Evolutionary conservation across 1,140 invertebrate species (phyloP), one percentile per base, ranked within the genome.

Genomic region (Planococcus citri): DNA sequence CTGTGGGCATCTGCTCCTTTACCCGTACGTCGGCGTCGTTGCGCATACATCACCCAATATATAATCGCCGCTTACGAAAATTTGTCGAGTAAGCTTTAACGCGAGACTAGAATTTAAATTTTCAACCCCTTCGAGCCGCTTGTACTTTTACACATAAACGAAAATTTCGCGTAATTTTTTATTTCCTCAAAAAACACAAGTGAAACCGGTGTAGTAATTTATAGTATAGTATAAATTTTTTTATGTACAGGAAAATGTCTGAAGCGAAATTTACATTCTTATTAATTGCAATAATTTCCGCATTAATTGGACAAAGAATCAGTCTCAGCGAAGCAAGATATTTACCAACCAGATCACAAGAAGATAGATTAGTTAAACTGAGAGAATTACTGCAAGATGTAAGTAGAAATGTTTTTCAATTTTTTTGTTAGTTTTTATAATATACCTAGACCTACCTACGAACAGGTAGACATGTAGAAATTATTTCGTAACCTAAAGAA

Each of bases 361-460:
- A 78, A 61, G 77, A 78, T 68, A 73, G 76, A 14, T 71, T 78
- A 60, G 75, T 76, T 27, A 69, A 75, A 71, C 74, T 78, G 20
- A 71, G 76, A 33, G 77, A 78, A 58, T 72, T 78, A 58, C 72
- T 78, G 37, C 76, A 74, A 73, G 77, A 78, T 64, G 77, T 78
- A 72, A 77, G 76, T 75, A 60, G 6, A n/a, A 12, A 27, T 25
- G 10, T 24, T 64, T 24, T 64, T 37, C 14, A 37, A 37, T 37
- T 37, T 37, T 37, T 37, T 37, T 37, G 14, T 14, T 14, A 37
- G 6, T 37, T n/a, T n/a, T n/a, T n/a, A n/a, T n/a, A n/a, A n/a
- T n/a, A n/a, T n/a, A n/a, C n/a, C n/a, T n/a, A n/a, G n/a, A n/a
- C n/a, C n/a, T n/a, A n/a, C n/a, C n/a, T n/a, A n/a, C n/a, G n/a